phyloP scores from a whole-genome alignment of 2,888 invertebrate genomes.

The Aricia artaxerxes region DNA sequence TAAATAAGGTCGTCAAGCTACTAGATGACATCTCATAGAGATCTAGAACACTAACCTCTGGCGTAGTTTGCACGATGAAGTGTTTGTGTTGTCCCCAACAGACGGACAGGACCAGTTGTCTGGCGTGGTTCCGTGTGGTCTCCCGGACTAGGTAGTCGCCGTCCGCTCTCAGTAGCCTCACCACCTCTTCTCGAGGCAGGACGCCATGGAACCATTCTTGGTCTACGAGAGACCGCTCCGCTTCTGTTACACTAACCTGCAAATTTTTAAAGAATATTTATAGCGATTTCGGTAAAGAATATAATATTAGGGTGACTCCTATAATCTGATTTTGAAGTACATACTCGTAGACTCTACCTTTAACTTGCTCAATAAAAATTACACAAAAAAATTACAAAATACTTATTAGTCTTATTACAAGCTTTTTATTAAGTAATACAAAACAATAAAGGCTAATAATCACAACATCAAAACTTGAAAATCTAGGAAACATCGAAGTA shows the following conservation, averaged over 20 bases:
- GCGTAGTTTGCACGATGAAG: constrained; percentile 97
- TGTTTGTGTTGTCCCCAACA: constrained; percentile 98
- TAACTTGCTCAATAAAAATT: background rate
- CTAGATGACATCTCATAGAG: too few relatives aligned
- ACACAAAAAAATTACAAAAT: background rate
- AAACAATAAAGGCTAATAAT: background rate
- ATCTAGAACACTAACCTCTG: constrained; percentile 83
- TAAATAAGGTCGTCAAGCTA: too few relatives aligned
- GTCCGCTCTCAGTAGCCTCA: constrained; percentile 92
- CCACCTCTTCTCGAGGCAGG: constrained; percentile 96
- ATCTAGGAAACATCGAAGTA: background rate
- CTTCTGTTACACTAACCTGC: constrained; percentile 72
- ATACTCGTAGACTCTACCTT: background rate
- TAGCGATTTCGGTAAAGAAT: background rate
- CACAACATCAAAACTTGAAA: background rate
- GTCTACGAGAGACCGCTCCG: constrained; percentile 88
- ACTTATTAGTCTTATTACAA: background rate
- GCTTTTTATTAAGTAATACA: background rate
- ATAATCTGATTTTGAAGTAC: background rate
- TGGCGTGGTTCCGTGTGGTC: constrained; percentile 93
- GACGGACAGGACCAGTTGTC: constrained; percentile 95
- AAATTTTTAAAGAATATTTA: constrained; percentile 27
- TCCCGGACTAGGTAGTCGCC: constrained; percentile 97
- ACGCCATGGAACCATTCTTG: constrained; percentile 99
- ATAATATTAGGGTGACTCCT: background rate